Base-by-base conservation (phyloP, 2,113 vertebrate genomes). In the Vanacampus margaritifer region DNA sequence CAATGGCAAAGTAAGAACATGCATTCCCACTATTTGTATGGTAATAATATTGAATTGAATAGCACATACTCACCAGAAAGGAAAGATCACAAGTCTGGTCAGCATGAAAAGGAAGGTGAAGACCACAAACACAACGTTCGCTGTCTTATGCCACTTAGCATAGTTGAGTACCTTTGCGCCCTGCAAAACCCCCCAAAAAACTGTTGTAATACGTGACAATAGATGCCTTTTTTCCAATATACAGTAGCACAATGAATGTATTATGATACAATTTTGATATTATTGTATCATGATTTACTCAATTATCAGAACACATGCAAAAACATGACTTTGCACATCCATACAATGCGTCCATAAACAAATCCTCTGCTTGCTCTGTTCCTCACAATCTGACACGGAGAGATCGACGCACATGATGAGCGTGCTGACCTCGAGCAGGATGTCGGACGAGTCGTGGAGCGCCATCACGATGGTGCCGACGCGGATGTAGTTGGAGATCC, bases 141-240 rank as follows among this genome's bases (percentile, higher is more conserved):
- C 92, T 54, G 92, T 90, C 21, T 78, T 76, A 48, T 88, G 86
- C 94, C 94, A 95, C 63, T 53, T 89, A n/a, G 93, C 94, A 0
- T 98, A 98, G 82, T 95, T 93, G 75, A 96, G 92, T 79, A 98
- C 89, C 81, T 98, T 98, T 64, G 93, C 95, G 64, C 92, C 93
- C 95, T 98, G 59, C 37, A 28, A 73, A 58, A 83, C n/a, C n/a
- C n/a, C n/a, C n/a, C n/a, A 67, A 59, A 0, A 81, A 75, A 2
- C 69, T 2, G 2, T 2, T 4, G 4, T 32, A 2, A 32, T 32
- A 32, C 4, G 28, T 32, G 28, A 32, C 2, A 32, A 32, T 32
- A 2, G 28, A 32, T 32, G 4, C 28, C 28, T 32, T 32, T 32
- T 4, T 32, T 32, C 28, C 28, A 32, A 32, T 32, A 32, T 32